Conservation (phyloP, 2,113 vertebrate species). For the Calidris pygmaea region DNA sequence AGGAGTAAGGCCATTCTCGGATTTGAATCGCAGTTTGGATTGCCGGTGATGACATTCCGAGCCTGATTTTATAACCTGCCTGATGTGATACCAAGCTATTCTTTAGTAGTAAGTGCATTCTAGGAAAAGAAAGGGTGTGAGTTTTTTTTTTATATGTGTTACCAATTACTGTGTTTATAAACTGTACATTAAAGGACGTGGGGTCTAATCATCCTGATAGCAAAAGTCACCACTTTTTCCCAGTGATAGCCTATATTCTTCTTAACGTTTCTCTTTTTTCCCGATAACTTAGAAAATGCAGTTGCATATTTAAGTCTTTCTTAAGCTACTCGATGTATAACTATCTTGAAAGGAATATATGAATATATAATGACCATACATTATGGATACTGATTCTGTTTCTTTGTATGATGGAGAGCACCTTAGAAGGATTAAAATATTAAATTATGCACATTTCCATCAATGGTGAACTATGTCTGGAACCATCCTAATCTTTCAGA, state of each 20-base stretch:
- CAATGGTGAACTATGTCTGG: background rate
- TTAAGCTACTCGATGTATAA: background rate
- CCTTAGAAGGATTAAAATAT: conserved; percentile 20
- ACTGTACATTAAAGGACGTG: background rate
- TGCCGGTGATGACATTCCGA: background rate
- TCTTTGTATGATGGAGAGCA: background rate
- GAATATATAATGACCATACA: background rate
- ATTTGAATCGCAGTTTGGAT: background rate
- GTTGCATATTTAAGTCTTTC: background rate
- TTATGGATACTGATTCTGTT: conserved; percentile 19
- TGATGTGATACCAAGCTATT: background rate
- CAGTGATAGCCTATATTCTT: background rate
- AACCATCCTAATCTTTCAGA: background rate
- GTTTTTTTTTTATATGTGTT: background rate
- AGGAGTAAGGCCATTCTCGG: rapidly evolving
- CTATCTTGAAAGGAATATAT: conserved; percentile 17
- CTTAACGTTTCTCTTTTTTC: background rate
- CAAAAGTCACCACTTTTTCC: background rate
- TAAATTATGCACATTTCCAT: conserved; percentile 33
- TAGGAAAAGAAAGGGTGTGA: background rate
- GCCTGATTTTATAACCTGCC: background rate
- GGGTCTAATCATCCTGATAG: background rate
- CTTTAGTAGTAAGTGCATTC: background rate
- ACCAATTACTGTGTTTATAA: background rate
- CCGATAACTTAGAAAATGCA: background rate